Evolutionary conservation across 2,113 vertebrate species (phyloP).

Genomic region (Setophaga coronata): DNA sequence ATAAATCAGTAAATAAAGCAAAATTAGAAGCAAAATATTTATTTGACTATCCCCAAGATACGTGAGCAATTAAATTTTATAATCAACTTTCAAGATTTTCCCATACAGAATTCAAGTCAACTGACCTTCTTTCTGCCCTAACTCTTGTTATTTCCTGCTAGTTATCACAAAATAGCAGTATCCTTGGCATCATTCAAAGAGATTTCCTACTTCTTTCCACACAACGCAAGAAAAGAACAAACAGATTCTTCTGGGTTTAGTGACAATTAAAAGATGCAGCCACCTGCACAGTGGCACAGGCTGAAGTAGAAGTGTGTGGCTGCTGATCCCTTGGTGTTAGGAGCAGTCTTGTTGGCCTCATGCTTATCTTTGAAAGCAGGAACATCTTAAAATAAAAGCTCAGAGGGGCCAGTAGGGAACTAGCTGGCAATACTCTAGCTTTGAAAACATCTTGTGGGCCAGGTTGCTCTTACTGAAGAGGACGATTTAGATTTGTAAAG

Average conservation of each 20-base stretch:
- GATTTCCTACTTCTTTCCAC: conserved; percentile 52
- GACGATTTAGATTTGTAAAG: neutral
- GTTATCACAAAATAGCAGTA: conserved; percentile 31
- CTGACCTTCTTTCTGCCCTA: conserved; percentile 35
- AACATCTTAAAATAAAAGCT: conserved; percentile 64
- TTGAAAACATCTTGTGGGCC: neutral
- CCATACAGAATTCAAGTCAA: neutral
- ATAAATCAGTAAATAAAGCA: neutral
- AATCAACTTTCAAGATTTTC: neutral
- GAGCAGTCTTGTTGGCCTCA: neutral
- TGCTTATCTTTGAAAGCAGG: conserved; percentile 46
- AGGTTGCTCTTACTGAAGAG: neutral
- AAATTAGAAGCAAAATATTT: neutral
- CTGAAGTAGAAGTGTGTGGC: neutral
- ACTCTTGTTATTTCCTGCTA: conserved; percentile 54
- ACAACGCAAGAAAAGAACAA: neutral
- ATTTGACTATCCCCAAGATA: neutral
- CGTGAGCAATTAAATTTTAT: neutral
- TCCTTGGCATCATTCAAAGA: conserved; percentile 38
- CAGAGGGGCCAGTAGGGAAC: neutral
- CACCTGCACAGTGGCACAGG: fast-evolving
- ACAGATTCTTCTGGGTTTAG: neutral
- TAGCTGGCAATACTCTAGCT: neutral
- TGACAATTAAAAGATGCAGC: neutral
- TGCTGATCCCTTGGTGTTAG: neutral